Conservation (phyloP, 2,797 vertebrate species). For the Hemitrygon akajei region DNA sequence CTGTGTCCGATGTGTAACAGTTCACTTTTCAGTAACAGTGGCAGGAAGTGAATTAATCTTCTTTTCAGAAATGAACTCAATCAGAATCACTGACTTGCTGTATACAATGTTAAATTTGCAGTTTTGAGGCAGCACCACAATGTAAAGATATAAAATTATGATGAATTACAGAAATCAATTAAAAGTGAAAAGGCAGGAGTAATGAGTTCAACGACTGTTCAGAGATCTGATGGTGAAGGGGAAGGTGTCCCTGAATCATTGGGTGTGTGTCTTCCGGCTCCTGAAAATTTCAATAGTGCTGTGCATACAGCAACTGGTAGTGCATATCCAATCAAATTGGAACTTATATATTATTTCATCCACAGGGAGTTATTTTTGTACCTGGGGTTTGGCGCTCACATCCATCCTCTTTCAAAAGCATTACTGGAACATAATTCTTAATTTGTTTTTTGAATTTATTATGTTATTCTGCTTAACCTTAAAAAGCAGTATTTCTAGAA, state of each 20-base stretch:
- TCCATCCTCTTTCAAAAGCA: background rate
- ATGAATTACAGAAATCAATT: too few species aligned
- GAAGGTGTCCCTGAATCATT: too few species aligned
- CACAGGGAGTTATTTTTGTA: background rate
- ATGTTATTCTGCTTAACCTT: background rate
- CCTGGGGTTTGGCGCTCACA: background rate
- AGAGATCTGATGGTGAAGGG: too few species aligned
- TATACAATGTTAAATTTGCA: too few species aligned
- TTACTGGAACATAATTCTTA: slow-evolving; percentile 3
- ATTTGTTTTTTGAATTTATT: background rate
- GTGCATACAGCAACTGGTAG: too few species aligned
- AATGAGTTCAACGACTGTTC: too few species aligned
- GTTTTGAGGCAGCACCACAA: too few species aligned
- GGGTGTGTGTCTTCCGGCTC: too few species aligned
- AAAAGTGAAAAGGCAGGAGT: too few species aligned
- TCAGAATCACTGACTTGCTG: too few species aligned
- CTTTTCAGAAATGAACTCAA: background rate
- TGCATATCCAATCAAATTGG: background rate
- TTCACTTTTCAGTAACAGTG: background rate
- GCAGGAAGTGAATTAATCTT: background rate
- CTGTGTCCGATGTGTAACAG: background rate
- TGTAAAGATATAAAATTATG: too few species aligned
- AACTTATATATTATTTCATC: background rate
- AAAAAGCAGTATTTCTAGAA: background rate
- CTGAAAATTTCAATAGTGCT: background rate